A percentile compares a stretch with the other conserved stretches of the same genome.
Evolutionary conservation across 1,140 invertebrate species (phyloP).

Genomic region (Drosophila mayri): DNA sequence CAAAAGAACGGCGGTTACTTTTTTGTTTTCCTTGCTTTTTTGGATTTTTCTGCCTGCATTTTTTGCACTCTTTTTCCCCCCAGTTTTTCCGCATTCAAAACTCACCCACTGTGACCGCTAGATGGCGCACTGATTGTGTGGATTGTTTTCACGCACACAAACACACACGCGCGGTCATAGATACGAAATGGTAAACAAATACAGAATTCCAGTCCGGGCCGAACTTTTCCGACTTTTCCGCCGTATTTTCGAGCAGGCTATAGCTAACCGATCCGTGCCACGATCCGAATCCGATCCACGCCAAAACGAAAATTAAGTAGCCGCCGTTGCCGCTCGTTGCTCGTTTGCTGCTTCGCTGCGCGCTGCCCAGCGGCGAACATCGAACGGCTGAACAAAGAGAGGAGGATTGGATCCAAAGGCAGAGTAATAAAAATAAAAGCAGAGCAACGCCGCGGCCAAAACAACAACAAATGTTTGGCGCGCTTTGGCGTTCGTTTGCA

Average conservation of each 20-base stretch:
- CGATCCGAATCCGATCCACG: conserved; percentile 64
- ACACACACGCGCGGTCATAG: not conserved
- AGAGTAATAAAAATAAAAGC: conserved; percentile 81
- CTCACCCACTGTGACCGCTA: conserved; percentile 41
- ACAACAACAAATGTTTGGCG: conserved; percentile 62
- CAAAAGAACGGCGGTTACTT: conserved; percentile 69
- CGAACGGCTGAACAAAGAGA: conserved; percentile 29
- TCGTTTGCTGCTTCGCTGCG: conserved; percentile 41
- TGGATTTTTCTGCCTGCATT: conserved; percentile 5
- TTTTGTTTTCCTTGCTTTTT: conserved; percentile 34
- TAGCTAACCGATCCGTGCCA: conserved; percentile 32
- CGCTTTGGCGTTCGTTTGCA: conserved; percentile 69
- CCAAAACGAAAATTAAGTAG: conserved; percentile 80
- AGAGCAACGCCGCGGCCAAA: conserved; percentile 59
- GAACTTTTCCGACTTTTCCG: conserved; percentile 45
- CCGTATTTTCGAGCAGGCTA: conserved; percentile 25
- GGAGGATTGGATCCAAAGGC: conserved; percentile 35
- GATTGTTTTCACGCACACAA: conserved; percentile 14
- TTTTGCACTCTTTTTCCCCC: conserved; percentile 3
- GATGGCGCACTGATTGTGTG: conserved; percentile 46
- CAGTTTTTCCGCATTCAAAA: not conserved
- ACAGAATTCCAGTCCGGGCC: conserved; percentile 57
- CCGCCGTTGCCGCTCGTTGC: conserved; percentile 41
- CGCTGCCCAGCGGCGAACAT: conserved; percentile 33
- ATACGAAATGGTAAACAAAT: conserved; percentile 39